A percentile compares a stretch with the other conserved stretches of the same genome.
These are phyloP conservation scores for Naja naja DNA, from an alignment of 2,113 vertebrate species.

Conservation along the genomic window DNA sequence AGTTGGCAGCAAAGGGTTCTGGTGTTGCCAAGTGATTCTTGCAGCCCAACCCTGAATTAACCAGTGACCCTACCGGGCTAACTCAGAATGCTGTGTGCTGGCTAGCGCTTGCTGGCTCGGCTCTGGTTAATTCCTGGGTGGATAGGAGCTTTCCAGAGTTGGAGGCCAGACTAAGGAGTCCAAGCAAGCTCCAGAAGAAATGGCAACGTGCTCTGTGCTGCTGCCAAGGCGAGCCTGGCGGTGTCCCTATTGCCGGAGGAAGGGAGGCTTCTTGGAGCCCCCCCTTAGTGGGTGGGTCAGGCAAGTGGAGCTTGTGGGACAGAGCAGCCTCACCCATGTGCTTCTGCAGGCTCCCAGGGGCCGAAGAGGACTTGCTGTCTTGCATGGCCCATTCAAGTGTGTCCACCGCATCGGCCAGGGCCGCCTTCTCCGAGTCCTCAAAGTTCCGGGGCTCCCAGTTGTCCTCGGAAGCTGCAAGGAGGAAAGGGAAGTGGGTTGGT, in stretches of 20 bases:
- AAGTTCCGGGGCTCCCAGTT: slow-evolving; percentile 71
- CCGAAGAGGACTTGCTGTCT: slow-evolving; percentile 22
- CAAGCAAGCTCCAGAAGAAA: not conserved
- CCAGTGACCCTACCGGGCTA: not conserved
- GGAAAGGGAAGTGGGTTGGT: too few species aligned
- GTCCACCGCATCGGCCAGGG: slow-evolving; percentile 49
- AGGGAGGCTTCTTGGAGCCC: not conserved
- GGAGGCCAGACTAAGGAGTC: not conserved
- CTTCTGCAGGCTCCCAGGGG: slow-evolving; percentile 63
- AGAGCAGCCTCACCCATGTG: slow-evolving; percentile 52
- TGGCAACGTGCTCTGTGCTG: not conserved
- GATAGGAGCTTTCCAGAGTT: not conserved
- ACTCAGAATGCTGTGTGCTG: not conserved
- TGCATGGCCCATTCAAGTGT: slow-evolving; percentile 37
- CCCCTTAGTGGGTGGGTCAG: not conserved
- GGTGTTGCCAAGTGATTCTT: not conserved
- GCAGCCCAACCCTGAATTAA: not conserved
- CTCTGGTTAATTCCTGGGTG: not conserved
- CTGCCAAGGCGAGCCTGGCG: not conserved
- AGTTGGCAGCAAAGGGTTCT: not conserved
- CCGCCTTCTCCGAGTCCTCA: slow-evolving; percentile 68
- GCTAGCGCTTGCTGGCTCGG: not conserved
- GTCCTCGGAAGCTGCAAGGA: slow-evolving; percentile 1
- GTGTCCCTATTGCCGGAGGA: not conserved
- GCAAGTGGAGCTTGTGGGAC: not conserved